Conservation (phyloP, 2,797 vertebrate genomes). For the Eulemur rubriventer region DNA sequence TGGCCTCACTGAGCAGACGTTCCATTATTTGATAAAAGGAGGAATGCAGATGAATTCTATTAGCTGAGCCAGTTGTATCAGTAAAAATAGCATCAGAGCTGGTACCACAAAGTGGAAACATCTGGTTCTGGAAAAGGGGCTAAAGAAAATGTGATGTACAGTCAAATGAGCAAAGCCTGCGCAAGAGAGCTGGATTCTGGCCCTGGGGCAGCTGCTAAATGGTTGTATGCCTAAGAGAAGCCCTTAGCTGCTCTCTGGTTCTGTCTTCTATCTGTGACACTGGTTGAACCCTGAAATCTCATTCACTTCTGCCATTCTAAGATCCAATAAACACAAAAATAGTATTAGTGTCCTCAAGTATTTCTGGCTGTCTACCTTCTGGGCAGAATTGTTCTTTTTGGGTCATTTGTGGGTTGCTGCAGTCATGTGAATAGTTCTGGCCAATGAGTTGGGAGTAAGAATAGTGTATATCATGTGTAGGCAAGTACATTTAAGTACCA, state of each 20-base stretch:
- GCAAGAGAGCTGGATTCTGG: neutral
- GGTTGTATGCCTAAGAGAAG: too few relatives aligned
- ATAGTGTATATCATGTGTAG: neutral
- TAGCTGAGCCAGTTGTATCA: neutral
- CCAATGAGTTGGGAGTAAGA: neutral
- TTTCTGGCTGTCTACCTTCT: neutral
- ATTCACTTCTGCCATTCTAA: neutral
- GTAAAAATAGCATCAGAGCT: slow-evolving; percentile 1
- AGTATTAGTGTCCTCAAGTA: neutral
- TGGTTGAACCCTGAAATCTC: neutral
- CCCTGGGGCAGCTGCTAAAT: neutral
- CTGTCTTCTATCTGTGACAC: neutral
- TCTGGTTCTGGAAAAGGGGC: neutral
- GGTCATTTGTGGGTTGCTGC: neutral
- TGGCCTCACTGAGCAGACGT: neutral
- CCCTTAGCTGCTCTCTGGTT: neutral
- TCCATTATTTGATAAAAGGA: neutral
- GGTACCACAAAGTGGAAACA: neutral
- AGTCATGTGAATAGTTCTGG: neutral
- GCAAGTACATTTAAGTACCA: neutral
- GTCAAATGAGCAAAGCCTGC: neutral
- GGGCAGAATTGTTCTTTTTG: neutral
- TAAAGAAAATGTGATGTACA: neutral
- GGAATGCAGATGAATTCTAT: neutral
- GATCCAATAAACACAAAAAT: neutral